A percentile compares a stretch with the other conserved stretches of the same genome.
Conservation (phyloP, 1,140 invertebrate genomes). For the Temnothorax longispinosus region DNA sequence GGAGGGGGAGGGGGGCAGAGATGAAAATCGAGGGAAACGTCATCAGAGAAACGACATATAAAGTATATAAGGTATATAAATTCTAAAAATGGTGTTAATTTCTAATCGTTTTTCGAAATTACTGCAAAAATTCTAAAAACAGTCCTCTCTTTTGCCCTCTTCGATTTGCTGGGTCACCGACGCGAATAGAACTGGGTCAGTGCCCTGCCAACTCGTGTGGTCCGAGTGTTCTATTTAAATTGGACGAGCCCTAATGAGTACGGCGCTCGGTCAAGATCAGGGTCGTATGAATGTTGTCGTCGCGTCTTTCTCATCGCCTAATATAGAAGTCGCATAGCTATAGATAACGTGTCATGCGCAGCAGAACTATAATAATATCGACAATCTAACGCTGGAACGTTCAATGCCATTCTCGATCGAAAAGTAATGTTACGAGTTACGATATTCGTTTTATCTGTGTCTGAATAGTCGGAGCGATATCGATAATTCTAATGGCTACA, state of each 20-base stretch:
- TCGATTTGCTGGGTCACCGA: neutral
- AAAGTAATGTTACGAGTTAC: neutral
- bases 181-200: slow-evolving; percentile 55
- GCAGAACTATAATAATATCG: slow-evolving; percentile 11
- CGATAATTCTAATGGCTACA: neutral
- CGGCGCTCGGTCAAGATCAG: slow-evolving; percentile 50
- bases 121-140: neutral
- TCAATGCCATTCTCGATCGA: neutral
- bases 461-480: neutral
- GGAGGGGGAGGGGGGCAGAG: neutral
- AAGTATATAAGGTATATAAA: neutral
- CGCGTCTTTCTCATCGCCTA: neutral
- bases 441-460: neutral
- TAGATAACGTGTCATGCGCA: neutral
- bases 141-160: neutral
- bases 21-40: neutral
- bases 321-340: neutral
- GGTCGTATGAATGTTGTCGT: neutral
- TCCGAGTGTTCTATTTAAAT: slow-evolving; percentile 44
- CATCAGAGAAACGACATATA: neutral
- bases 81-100: neutral
- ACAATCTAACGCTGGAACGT: neutral
- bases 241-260: neutral
- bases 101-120: neutral
- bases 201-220: neutral